phyloP scores from a whole-genome alignment of 1,140 invertebrate species.

The Potamilus streckersoni region DNA sequence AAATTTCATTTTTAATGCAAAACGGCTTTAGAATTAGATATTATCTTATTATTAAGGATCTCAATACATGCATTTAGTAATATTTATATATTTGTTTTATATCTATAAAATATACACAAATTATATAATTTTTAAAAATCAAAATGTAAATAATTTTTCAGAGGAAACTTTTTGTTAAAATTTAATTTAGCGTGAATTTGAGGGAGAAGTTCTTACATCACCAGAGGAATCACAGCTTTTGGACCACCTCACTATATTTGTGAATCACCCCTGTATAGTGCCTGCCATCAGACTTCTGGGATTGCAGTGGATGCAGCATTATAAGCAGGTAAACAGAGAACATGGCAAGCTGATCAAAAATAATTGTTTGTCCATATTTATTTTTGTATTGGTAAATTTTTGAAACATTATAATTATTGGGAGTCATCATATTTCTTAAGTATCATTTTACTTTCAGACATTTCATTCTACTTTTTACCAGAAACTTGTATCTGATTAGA shows the following conservation, averaged over 20 bases:
- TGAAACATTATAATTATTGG: too few species aligned
- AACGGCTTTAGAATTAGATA: too few species aligned
- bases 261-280: conserved; percentile 44
- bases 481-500: background rate
- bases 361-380: background rate
- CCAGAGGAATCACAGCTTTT: conserved; percentile 43
- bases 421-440: too few species aligned
- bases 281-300: conserved; percentile 43
- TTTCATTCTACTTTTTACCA: background rate
- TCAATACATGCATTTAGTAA: too few species aligned
- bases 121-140: too few species aligned
- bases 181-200: conserved; percentile 43
- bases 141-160: too few species aligned
- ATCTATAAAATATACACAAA: too few species aligned
- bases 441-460: background rate
- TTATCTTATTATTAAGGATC: too few species aligned
- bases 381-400: background rate
- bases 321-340: conserved; percentile 28
- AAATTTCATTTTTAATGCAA: too few species aligned
- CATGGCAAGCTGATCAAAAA: too few species aligned
- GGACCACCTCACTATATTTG: conserved; percentile 30
- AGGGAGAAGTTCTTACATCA: conserved; percentile 43
- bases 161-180: background rate
- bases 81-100: too few species aligned
- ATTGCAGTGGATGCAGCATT: conserved; percentile 44